Evolutionary conservation across 2,797 vertebrate species (phyloP).

Genomic region (Sarcophilus harrisii): DNA sequence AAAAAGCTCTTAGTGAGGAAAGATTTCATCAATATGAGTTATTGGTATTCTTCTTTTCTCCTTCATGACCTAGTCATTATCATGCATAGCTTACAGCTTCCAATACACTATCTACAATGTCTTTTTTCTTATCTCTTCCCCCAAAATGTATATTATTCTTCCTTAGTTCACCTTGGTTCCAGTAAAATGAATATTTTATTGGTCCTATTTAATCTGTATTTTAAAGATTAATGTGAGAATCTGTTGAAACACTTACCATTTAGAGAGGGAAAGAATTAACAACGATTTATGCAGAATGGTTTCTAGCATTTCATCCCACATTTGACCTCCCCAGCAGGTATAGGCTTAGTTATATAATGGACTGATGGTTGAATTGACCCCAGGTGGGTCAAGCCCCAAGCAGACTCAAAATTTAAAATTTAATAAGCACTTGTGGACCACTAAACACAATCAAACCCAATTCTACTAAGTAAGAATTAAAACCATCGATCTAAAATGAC

Average conservation of each 20-base stretch:
- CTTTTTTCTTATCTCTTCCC: not conserved
- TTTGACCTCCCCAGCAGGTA: not conserved
- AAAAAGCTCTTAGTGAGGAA: not conserved
- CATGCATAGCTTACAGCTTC: not conserved
- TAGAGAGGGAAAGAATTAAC: slow-evolving; percentile 55
- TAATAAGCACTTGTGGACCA: not conserved
- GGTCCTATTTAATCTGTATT: slow-evolving; percentile 63
- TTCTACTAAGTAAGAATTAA: not conserved
- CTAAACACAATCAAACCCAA: not conserved
- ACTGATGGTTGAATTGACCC: not conserved
- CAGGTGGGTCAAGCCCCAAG: not conserved
- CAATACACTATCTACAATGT: not conserved
- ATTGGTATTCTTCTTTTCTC: not conserved
- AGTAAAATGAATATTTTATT: slow-evolving; percentile 43
- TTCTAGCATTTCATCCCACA: not conserved
- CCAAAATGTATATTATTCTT: not conserved
- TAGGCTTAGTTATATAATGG: not conserved
- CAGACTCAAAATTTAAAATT: not conserved
- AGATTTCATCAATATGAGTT: not conserved
- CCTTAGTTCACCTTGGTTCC: not conserved
- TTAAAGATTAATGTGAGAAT: slow-evolving; percentile 62
- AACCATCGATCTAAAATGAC: not conserved
- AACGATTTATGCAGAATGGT: slow-evolving; percentile 45
- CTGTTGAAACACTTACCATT: slow-evolving; percentile 62
- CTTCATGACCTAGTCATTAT: not conserved